phyloP scores from a whole-genome alignment of 2,797 vertebrate genomes.

The Benthosema pterotum region DNA sequence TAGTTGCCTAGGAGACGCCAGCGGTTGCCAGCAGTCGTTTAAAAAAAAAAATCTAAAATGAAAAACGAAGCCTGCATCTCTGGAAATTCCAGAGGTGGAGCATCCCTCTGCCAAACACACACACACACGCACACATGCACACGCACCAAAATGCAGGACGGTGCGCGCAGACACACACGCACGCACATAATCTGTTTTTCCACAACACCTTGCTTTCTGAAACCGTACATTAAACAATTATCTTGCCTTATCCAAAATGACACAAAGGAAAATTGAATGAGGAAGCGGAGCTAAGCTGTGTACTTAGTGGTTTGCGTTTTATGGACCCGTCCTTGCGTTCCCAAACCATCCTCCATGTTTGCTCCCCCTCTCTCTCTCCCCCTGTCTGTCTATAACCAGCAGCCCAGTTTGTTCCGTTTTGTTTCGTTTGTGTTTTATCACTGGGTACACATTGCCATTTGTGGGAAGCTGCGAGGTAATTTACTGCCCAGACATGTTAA shows the following conservation, averaged over 20 bases:
- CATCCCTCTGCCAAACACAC: slow-evolving; percentile 36
- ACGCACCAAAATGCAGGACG: slow-evolving; percentile 2
- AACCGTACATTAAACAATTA: slow-evolving; percentile 49
- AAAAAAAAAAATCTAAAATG: slow-evolving; percentile 68
- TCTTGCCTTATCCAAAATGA: slow-evolving; percentile 34
- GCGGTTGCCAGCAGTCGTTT: slow-evolving; percentile 67
- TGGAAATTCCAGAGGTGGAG: slow-evolving; percentile 65
- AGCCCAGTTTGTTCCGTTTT: slow-evolving; percentile 50
- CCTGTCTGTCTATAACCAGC: slow-evolving; percentile 27
- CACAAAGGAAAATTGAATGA: slow-evolving; percentile 49
- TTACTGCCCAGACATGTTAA: slow-evolving; percentile 63
- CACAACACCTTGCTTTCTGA: slow-evolving; percentile 28
- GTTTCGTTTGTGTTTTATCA: slow-evolving; percentile 38
- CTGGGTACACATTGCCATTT: slow-evolving; percentile 48
- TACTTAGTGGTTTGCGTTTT: slow-evolving; percentile 51
- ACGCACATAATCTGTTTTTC: slow-evolving; percentile 36
- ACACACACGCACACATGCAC: neutral
- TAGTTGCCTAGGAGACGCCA: slow-evolving; percentile 77
- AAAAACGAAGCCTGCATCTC: slow-evolving; percentile 49
- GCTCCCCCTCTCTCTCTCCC: too few species aligned
- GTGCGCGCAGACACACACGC: neutral
- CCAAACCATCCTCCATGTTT: slow-evolving; percentile 45
- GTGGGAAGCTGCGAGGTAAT: slow-evolving; percentile 57
- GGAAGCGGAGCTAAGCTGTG: slow-evolving; percentile 38
- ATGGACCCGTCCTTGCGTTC: slow-evolving; percentile 39